A percentile compares a stretch with the other conserved stretches of the same genome.
phyloP scores from a whole-genome alignment of 2,113 vertebrate genomes.

The Trachemys scripta region DNA sequence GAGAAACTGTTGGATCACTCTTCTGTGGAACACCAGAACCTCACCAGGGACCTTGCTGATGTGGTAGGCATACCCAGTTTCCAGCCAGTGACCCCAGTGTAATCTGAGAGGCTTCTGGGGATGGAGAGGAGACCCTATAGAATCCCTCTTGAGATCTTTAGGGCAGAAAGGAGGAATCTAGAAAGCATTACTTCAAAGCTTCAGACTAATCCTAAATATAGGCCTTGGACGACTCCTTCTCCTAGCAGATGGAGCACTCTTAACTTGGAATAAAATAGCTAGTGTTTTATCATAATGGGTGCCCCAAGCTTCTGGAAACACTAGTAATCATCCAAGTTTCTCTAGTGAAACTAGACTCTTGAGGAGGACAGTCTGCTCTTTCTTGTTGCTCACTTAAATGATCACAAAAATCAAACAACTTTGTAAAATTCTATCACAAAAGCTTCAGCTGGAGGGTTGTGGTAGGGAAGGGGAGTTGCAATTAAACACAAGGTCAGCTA shows the following conservation, averaged over 20 bases:
- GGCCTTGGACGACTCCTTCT: neutral
- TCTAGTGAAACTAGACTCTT: too few relatives aligned
- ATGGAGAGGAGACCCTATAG: neutral
- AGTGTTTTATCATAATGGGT: neutral
- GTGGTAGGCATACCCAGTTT: neutral
- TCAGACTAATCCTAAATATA: neutral
- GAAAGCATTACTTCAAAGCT: neutral
- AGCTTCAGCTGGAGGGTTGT: neutral
- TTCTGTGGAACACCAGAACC: neutral
- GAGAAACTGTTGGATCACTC: slow-evolving; percentile 2
- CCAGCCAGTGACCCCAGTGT: rapidly evolving
- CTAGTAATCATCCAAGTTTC: too few relatives aligned
- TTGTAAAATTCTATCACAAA: neutral
- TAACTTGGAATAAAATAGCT: neutral
- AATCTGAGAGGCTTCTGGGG: rapidly evolving
- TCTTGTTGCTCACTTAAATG: too few relatives aligned
- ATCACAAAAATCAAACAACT: neutral
- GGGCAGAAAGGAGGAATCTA: neutral
- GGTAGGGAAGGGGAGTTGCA: neutral
- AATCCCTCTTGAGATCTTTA: neutral
- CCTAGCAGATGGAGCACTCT: neutral
- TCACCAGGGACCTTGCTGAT: slow-evolving; percentile 6
- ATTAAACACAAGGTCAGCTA: neutral
- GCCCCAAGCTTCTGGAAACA: too few relatives aligned
- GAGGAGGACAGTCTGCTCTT: too few relatives aligned